Base-by-base conservation (phyloP, 1,140 invertebrate genomes). In the Lutraria rhynchaena region DNA sequence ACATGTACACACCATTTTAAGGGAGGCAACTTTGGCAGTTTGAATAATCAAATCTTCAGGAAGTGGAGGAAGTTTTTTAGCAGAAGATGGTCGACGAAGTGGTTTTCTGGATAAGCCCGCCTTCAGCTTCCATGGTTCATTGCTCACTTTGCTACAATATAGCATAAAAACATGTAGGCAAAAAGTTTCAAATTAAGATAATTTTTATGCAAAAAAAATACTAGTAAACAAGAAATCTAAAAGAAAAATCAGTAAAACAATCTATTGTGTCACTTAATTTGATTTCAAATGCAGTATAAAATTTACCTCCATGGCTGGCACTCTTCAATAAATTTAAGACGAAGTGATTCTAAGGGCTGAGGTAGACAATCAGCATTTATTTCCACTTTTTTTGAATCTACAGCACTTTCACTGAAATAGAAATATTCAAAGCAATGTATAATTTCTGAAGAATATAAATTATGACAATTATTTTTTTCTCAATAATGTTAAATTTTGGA, bases 261-360 rank as follows among this genome's bases (percentile, higher is more conserved):
- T n/a, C 15, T 46, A 35, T 13, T n/a, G n/a, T n/a, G n/a, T n/a
- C n/a, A n/a, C n/a, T n/a, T n/a, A n/a, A n/a, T n/a, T n/a, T n/a
- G n/a, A n/a, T n/a, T n/a, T n/a, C n/a, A n/a, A n/a, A n/a, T n/a
- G n/a, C n/a, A n/a, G n/a, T n/a, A n/a, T n/a, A n/a, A n/a, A n/a
- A 27, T 58, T 61, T 83, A 91, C 90, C 90, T 91, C 90, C 90
- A 91, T 2, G 89, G 87, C 13, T 82, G 67, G 83, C 90, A 91
- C 17, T 83, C 83, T 58, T 90, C 87, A 3, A 91, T 90, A 87
- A 89, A 91, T 1, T 60, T 69, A 11, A 88, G 65, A 41, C 90
- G 55, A 11, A 77, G 63, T 27, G 63, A 33, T 41, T 91, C 87
- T 17, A 88, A 22, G 19, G 70, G 73, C 13, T 84, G 77, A 51